phyloP scores from a whole-genome alignment of 2,888 invertebrate genomes.

The Gryllus longicercus region DNA sequence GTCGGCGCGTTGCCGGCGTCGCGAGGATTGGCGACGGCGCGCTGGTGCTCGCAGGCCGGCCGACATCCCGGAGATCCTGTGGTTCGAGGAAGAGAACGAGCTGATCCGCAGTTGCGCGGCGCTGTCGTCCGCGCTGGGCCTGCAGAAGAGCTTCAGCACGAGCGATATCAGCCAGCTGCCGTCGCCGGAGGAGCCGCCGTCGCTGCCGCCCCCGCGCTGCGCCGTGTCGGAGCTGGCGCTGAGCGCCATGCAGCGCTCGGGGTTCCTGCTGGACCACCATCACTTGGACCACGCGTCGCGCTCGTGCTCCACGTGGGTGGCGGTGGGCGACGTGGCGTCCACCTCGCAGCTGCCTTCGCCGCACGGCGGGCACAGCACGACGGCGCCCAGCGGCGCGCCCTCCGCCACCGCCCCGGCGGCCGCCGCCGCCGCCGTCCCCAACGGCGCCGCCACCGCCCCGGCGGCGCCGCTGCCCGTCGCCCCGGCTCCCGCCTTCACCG shows the following conservation, averaged over 20 bases:
- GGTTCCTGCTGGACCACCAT: constrained; percentile 55
- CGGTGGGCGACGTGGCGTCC: constrained; percentile 69
- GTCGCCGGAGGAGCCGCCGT: constrained; percentile 49
- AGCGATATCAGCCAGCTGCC: constrained; percentile 67
- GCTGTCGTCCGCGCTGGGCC: constrained; percentile 71
- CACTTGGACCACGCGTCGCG: constrained; percentile 61
- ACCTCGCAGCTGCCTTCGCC: constrained; percentile 81
- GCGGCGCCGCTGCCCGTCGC: constrained; percentile 43
- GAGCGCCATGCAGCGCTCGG: constrained; percentile 55
- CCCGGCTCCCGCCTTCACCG: constrained; percentile 57
- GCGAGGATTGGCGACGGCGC: background rate
- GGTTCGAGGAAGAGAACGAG: constrained; percentile 74
- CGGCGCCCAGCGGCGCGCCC: constrained; percentile 30
- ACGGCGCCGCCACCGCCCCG: constrained; percentile 63
- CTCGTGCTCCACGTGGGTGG: constrained; percentile 85
- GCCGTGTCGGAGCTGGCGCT: constrained; percentile 58
- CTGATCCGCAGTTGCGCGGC: constrained; percentile 76
- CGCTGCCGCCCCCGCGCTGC: constrained; percentile 43
- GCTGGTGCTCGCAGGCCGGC: constrained; percentile 50
- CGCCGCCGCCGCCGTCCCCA: constrained; percentile 64
- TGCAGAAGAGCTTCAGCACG: constrained; percentile 75
- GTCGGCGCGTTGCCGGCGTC: background rate
- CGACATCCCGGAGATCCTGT: constrained; percentile 61
- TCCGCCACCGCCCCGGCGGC: constrained; percentile 50
- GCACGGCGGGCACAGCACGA: constrained; percentile 58